Conservation (phyloP, 2,797 vertebrate genomes). For the Mus minutoides region DNA sequence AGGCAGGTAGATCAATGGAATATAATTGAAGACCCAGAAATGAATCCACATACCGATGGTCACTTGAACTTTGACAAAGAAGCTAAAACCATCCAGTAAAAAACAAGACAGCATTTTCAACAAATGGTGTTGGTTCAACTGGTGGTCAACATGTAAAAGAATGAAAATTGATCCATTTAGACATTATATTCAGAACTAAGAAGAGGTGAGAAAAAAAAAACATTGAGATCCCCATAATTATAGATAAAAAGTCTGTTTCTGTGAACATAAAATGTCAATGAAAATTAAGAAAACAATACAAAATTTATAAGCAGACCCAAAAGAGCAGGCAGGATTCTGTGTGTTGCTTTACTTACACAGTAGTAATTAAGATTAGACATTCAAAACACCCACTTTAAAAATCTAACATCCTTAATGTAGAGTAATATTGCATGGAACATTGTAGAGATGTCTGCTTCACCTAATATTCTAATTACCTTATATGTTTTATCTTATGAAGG, state of each 20-base stretch:
- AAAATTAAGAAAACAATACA: slow-evolving; percentile 49
- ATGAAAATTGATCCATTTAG: neutral
- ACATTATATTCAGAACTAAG: neutral
- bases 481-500: slow-evolving; percentile 79
- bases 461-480: slow-evolving; percentile 87
- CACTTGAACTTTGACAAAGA: no score
- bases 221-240: neutral
- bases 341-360: slow-evolving; percentile 81
- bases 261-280: slow-evolving; percentile 29
- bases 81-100: no score
- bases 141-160: no score
- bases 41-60: no score
- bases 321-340: slow-evolving; percentile 73
- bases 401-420: slow-evolving; percentile 83
- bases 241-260: slow-evolving; percentile 7
- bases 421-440: slow-evolving; percentile 83
- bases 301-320: neutral
- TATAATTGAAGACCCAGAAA: no score
- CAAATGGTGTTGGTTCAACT: no score
- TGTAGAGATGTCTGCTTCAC: slow-evolving; percentile 83
- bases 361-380: slow-evolving; percentile 87
- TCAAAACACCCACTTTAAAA: slow-evolving; percentile 87
- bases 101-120: no score
- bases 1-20: no score
- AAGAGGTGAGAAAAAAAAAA: neutral